Evolutionary conservation across 2,797 vertebrate genomes (phyloP).

Genomic region (Lemur catta): DNA sequence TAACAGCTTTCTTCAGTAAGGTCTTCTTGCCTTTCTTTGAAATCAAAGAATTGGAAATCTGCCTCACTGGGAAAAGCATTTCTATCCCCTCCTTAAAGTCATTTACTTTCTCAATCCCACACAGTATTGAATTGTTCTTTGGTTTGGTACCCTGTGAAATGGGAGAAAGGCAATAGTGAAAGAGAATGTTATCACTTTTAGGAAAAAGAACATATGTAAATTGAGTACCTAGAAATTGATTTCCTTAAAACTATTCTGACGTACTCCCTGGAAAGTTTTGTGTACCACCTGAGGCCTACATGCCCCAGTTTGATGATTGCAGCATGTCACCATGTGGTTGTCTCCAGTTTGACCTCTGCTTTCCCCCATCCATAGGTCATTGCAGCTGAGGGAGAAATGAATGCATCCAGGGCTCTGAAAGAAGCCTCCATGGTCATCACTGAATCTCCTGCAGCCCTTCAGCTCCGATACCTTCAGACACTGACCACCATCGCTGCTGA

Average conservation of each 20-base stretch:
- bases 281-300: fast-evolving
- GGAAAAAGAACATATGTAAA: not conserved
- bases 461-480: conserved; percentile 97
- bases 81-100: not conserved
- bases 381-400: conserved; percentile 97
- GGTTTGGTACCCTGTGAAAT: not conserved
- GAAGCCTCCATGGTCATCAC: conserved; percentile 95
- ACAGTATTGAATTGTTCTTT: not conserved
- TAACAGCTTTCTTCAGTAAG: not conserved
- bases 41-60: conserved; percentile 31
- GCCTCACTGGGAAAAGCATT: not conserved
- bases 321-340: fast-evolving
- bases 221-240: not conserved
- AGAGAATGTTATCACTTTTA: not conserved
- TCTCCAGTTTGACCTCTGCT: not conserved
- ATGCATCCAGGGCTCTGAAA: conserved; percentile 94
- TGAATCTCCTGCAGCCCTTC: conserved; percentile 94
- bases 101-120: not conserved
- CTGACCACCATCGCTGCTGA: conserved; percentile 96
- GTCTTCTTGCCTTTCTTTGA: conserved; percentile 26
- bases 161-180: not conserved
- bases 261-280: not conserved
- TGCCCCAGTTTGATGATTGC: not conserved
- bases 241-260: not conserved
- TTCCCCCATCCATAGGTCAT: conserved; percentile 88